phyloP scores from a whole-genome alignment of 2,797 vertebrate species.

The Dendrocincla fuliginosa region DNA sequence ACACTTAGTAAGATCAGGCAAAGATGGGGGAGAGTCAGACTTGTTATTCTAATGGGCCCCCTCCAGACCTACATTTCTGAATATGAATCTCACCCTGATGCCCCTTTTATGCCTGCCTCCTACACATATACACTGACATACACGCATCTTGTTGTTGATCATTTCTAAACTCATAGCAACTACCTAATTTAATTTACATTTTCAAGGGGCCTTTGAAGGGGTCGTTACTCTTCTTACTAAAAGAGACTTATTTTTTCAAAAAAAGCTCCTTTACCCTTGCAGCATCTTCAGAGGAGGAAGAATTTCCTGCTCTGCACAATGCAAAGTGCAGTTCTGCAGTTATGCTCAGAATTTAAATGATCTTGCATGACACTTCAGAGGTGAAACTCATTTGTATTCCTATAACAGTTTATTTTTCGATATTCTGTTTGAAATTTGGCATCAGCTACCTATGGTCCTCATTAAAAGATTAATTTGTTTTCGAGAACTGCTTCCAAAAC shows the following conservation, averaged over 20 bases:
- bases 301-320: neutral
- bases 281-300: neutral
- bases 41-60: neutral
- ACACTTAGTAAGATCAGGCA: neutral
- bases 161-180: neutral
- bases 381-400: conserved; percentile 5
- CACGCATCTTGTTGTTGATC: neutral
- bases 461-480: neutral
- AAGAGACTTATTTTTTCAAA: neutral
- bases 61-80: neutral
- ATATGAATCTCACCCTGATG: neutral
- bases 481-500: neutral
- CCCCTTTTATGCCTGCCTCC: neutral
- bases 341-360: neutral
- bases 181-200: neutral
- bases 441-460: neutral
- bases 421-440: neutral
- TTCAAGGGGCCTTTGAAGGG: neutral
- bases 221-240: neutral
- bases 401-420: conserved; percentile 18
- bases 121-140: neutral
- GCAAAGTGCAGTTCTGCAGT: neutral
- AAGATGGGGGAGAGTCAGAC: neutral
- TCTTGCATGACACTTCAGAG: neutral
- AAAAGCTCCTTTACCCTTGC: neutral